A percentile compares a stretch with the other conserved stretches of the same genome.
phyloP scores from a whole-genome alignment of 2,113 vertebrate genomes.

The Thamnophis sirtalis region DNA sequence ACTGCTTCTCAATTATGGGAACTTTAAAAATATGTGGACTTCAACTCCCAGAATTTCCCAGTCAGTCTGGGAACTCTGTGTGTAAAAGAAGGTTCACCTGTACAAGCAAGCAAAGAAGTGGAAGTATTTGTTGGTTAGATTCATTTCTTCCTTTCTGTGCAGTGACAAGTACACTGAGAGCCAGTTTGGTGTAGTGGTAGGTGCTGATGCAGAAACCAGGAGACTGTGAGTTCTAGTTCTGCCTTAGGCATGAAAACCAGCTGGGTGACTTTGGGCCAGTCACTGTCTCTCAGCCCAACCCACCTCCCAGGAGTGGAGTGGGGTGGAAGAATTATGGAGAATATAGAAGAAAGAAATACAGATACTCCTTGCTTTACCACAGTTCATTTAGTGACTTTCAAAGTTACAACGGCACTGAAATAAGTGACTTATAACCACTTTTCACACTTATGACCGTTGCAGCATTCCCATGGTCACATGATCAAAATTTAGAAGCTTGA shows the following conservation, averaged over 20 bases:
- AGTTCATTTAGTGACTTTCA: neutral
- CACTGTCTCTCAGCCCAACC: neutral
- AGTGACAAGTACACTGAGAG: neutral
- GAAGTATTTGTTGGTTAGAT: neutral
- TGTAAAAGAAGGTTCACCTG: neutral
- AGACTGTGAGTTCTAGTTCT: neutral
- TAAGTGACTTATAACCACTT: neutral
- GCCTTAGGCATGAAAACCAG: neutral
- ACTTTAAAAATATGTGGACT: neutral
- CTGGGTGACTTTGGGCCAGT: neutral
- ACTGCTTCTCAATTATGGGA: neutral
- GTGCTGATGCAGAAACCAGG: neutral
- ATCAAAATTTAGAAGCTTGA: neutral
- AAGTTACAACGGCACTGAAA: neutral
- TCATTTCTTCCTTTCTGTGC: neutral
- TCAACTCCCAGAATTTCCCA: neutral
- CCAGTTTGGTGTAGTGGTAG: neutral
- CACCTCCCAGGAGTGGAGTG: neutral
- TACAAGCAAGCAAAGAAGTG: neutral
- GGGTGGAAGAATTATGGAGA: neutral
- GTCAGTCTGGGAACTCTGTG: neutral
- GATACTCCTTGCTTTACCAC: neutral
- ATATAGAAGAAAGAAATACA: neutral
- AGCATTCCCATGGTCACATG: neutral
- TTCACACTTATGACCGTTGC: neutral